These are phyloP conservation scores for Gambusia yucatana DNA, from an alignment of 2,797 vertebrate genomes.

Conservation along the genomic window DNA sequence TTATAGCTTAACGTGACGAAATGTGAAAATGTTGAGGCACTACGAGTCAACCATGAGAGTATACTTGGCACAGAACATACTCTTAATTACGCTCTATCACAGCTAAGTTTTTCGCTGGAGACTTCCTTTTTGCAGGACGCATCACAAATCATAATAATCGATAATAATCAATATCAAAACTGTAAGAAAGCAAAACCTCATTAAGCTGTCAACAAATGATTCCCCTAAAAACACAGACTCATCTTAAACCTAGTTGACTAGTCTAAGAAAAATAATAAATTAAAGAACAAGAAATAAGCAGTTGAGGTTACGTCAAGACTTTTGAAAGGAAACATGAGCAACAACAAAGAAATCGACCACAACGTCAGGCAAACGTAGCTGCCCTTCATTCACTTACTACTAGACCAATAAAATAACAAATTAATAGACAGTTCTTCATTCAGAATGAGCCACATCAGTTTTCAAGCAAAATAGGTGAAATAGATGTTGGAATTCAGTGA, in stretches of 20 bases:
- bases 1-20: not conserved
- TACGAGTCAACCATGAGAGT: not conserved
- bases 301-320: slow-evolving; percentile 22
- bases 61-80: not conserved
- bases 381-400: slow-evolving; percentile 11
- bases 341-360: not conserved
- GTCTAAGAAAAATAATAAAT: slow-evolving; percentile 8
- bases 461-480: slow-evolving; percentile 7
- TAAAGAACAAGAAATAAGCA: slow-evolving; percentile 40
- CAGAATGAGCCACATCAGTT: slow-evolving; percentile 23
- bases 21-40: not conserved
- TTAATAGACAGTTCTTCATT: not conserved
- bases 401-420: not conserved
- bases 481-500: not conserved
- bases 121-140: not conserved
- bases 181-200: not conserved
- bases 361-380: not conserved
- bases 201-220: slow-evolving; percentile 2
- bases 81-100: not conserved
- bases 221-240: not conserved
- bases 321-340: slow-evolving; percentile 31
- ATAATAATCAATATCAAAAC: not conserved
- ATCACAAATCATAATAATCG: not conserved
- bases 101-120: not conserved
- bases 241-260: slow-evolving; percentile 23